A percentile compares a stretch with the other conserved stretches of the same genome.
Evolutionary conservation across 2,888 invertebrate species (phyloP).

Genomic region (Drosophila sordidula): DNA sequence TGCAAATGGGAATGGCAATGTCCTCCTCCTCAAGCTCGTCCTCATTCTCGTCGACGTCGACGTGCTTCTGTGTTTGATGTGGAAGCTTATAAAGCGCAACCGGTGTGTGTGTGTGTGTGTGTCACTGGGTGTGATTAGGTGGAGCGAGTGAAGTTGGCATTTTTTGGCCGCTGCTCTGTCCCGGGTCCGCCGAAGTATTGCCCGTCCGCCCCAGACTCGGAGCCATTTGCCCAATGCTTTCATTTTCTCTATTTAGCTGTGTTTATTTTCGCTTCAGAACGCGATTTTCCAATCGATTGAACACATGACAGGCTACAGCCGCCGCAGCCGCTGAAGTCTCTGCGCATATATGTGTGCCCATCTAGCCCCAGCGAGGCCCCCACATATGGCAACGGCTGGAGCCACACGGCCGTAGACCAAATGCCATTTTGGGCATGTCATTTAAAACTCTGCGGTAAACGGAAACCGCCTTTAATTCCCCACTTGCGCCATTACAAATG

Average conservation of each 20-base stretch:
- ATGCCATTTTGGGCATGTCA: slow-evolving; percentile 40
- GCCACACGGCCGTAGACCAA: slow-evolving; percentile 22
- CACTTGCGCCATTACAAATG: slow-evolving; percentile 23
- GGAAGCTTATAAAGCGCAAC: slow-evolving; percentile 40
- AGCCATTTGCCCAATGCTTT: slow-evolving; percentile 44
- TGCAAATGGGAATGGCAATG: slow-evolving; percentile 63
- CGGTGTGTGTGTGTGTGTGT: slow-evolving; percentile 25
- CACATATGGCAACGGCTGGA: slow-evolving; percentile 56
- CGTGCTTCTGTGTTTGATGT: slow-evolving; percentile 65
- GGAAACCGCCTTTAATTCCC: slow-evolving; percentile 37
- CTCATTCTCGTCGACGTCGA: neutral
- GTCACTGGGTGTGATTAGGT: slow-evolving; percentile 63
- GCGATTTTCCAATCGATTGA: slow-evolving; percentile 79
- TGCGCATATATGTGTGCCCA: slow-evolving; percentile 19
- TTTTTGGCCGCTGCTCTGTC: slow-evolving; percentile 25
- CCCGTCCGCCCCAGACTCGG: slow-evolving; percentile 12
- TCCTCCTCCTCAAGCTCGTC: slow-evolving; percentile 14
- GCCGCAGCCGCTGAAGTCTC: slow-evolving; percentile 50
- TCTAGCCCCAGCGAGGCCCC: slow-evolving; percentile 13
- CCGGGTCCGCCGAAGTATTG: slow-evolving; percentile 36
- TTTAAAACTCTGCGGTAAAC: slow-evolving; percentile 56
- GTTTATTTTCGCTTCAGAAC: slow-evolving; percentile 80
- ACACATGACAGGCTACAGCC: slow-evolving; percentile 68
- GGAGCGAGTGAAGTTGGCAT: slow-evolving; percentile 29
- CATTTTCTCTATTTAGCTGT: slow-evolving; percentile 76